Evolutionary conservation across 2,888 invertebrate genomes (phyloP), one percentile per base, ranked within the genome.

Genomic region (Tiphia femorata): DNA sequence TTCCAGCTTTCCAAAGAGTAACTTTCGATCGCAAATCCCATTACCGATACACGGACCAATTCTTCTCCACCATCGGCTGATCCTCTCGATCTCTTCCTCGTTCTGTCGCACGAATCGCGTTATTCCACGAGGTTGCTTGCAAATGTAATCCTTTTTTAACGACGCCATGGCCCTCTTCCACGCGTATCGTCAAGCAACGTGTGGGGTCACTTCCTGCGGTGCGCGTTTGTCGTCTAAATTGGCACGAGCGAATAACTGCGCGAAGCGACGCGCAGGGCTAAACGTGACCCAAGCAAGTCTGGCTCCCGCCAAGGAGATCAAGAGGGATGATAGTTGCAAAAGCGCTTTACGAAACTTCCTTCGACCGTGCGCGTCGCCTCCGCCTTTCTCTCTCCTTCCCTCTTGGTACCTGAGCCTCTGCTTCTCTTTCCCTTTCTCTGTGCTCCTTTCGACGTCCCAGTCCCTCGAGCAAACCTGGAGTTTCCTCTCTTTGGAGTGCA

Each of bases 271-370:
- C n/a, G n/a, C n/a, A 19, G 49, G 27, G 42, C 16, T 50, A 59
- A 67, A 62, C 58, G 58, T 55, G 62, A 62, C 47, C 61, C 56
- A 12, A 17, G 12, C 46, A 14, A 33, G 33, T n/a, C n/a, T 14
- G 47, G 27, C 46, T n/a, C n/a, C 52, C 44, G 21, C 19, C 52
- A 50, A 46, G 56, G 55, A 63, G 67, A 70, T 74, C 71, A 71
- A 65, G 67, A 61, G 71, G 63, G 64, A 73, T 67, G 67, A 64
- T 64, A 64, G 63, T 62, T 64, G 50, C 48, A 60, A 58, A 59
- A 66, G 60, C 67, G 61, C 67, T 64, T 64, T 54, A 49, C 59
- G 50, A 44, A 52, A 51, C 51, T 51, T 43, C 33, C 52, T 41
- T 16, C 37, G 19, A 37, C 37, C 17, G 37, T 17, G 4, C 17